Evolutionary conservation across 2,113 vertebrate genomes (phyloP), one percentile per base, ranked within the genome.

Genomic region (Caranx ignobilis): DNA sequence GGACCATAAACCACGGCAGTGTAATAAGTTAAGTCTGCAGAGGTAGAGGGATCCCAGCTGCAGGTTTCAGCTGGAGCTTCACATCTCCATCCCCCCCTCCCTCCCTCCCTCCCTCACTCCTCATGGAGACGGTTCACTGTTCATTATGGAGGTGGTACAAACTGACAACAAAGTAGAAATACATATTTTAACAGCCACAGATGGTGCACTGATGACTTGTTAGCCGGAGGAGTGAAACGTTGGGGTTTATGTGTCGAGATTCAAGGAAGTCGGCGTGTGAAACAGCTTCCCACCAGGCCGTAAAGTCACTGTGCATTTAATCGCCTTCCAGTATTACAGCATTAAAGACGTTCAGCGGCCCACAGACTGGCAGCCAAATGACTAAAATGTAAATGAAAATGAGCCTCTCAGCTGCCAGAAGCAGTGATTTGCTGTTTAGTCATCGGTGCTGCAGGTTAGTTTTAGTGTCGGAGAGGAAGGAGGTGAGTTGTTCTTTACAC

Each of bases 1-100:
- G 57, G 67, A 54, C 77, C 86, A 89, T 88, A 87, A 91, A 87
- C 55, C 82, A 52, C 61, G 65, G 71, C 88, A 69, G 86, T 65
- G 35, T 79, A 79, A 77, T 87, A 77, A 77, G 71, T 77, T 72
- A 60, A 69, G 54, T 32, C 81, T 78, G 81, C 62, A 59, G 67
- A 52, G 32, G 66, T 48, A 43, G 37, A 63, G 64, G 35, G 35
- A 74, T 62, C 61, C 64, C 59, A 72, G 80, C 64, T 31, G 62
- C 82, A 65, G 72, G 31, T 75, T 57, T 78, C 66, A 81, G 50
- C 26, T 26, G 26, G 26, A 26, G 57, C 19, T 5, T 60, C 41
- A 47, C 78, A 2, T 67, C 60, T 71, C 56, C 41, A 15, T 4
- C 48, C 57, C 62, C 0, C 59, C 39, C 63, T 6, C 50, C 5